Base-by-base conservation (phyloP, 2,113 vertebrate genomes). In the Cardinalis cardinalis region DNA sequence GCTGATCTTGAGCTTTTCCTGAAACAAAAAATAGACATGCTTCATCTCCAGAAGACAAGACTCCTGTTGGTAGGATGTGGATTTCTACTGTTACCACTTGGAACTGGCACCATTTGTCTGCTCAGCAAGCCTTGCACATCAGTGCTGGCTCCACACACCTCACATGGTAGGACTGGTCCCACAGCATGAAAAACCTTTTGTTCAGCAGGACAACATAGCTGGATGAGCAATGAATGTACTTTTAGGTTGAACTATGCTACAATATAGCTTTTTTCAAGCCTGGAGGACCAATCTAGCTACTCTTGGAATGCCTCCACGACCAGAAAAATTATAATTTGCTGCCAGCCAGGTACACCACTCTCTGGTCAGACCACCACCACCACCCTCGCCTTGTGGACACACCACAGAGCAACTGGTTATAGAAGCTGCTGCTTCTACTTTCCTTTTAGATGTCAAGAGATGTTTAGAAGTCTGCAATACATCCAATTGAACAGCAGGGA, bases 101-200 rank as follows among this genome's bases (percentile, higher is more conserved):
- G 9, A 66, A 85, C 46, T 60, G 52, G 60, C 72, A 86, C 26
- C 40, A 32, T 51, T 91, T 88, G 32, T 58, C 51, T 83, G 46
- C 64, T 88, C 88, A 55, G 88, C 76, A 86, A 82, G 68, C 65
- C 68, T 43, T 55, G 52, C 72, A 51, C 52, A 70, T 80, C 71
- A 58, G 0, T 36, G 46, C 49, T 82, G 44, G 49, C 49, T 80
- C 40, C 34, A 43, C n/a, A 43, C n/a, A 40, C 20, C 52, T 65
- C 52, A 59, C 29, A 12, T n/a, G 21, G 52, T 14, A 60, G 40
- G 26, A 48, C 26, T 46, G 63, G 23, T 23, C 75, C 26, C 51
- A 46, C 71, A 90, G 71, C 64, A 38, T 3, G 16, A 69, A 34
- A 88, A 83, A 61, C 17, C 61, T 21, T 31, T 55, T 65, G 32